Conservation (phyloP, 2,797 vertebrate genomes). For the Adrianichthys oophorus region DNA sequence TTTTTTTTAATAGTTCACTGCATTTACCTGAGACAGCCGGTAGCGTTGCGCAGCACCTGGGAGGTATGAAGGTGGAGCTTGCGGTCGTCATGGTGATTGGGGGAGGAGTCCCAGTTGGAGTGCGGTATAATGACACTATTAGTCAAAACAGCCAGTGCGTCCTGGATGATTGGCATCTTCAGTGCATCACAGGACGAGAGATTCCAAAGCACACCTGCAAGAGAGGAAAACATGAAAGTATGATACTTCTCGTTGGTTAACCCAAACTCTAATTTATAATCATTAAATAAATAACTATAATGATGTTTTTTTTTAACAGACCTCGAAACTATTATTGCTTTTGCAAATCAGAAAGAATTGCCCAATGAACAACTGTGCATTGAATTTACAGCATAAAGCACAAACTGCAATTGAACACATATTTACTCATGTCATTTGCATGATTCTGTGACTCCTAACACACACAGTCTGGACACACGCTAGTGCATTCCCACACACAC, state of each 20-base stretch:
- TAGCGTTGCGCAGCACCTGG: constrained; percentile 98
- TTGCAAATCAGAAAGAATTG: too few species aligned
- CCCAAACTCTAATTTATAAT: too few species aligned
- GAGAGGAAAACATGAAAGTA: constrained; percentile 9
- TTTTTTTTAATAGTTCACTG: not conserved
- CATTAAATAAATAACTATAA: too few species aligned
- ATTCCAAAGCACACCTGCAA: constrained; percentile 95
- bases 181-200: constrained; percentile 97
- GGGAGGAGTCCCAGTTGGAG: constrained; percentile 95
- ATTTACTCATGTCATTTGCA: constrained; percentile 3
- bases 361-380: too few species aligned
- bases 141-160: constrained; percentile 95
- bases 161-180: constrained; percentile 99
- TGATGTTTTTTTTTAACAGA: too few species aligned
- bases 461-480: constrained; percentile 4
- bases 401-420: constrained; percentile 11
- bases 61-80: constrained; percentile 97
- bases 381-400: not conserved
- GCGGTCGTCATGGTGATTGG: constrained; percentile 90
- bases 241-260: not conserved
- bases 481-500: constrained; percentile 3
- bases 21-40: constrained; percentile 94
- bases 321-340: too few species aligned
- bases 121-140: constrained; percentile 98
- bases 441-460: constrained; percentile 10